Base-by-base conservation (phyloP, 2,797 vertebrate species). In the Platalea minor region DNA sequence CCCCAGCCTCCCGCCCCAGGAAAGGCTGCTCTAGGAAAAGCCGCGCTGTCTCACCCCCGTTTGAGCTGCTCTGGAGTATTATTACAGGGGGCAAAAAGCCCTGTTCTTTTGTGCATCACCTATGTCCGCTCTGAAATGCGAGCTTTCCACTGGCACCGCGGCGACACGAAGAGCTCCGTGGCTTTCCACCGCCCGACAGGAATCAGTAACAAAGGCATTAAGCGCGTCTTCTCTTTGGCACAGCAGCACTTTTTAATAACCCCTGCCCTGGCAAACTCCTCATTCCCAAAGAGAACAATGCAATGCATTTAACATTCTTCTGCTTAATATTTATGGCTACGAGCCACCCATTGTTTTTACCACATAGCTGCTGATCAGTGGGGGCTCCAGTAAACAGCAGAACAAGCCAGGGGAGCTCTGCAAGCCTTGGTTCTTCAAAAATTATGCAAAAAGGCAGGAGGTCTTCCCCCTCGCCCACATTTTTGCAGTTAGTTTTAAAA, bases 301-400 rank as follows among this genome's bases (percentile, higher is more conserved):
- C 43, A 80, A 50, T 21, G 73, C 82, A 90, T 88, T 95, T 96
- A 95, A 81, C 83, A 73, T 95, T 84, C 65, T 88, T 94, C 76
- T 86, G 79, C 73, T 95, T 94, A 84, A 81, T 95, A 88, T 89
- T 95, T 91, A 95, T 88, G 95, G 88, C 93, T 76, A 54, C 61
- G 61, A 95, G 89, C 93, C 85, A 91, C n/a, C 43, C 89, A 84
- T 92, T 96, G 94, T 93, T 94, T 92, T 94, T 78, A 37, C 79
- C 69, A 13, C 73, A 45, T 61, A 87, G 60, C 60, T 70, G 37
- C 70, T 91, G 61, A 94, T 93, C 93, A 92, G 50, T 15, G 69
- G 43, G 17, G 57, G 41, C 69, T 95, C 79, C 82, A 88, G 46
- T 85, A 73, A 86, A 61, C 28, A 74, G 57, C 85, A 77, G 56